Conservation (phyloP, 2,113 vertebrate species). For the Phrynocephalus versicolor region DNA sequence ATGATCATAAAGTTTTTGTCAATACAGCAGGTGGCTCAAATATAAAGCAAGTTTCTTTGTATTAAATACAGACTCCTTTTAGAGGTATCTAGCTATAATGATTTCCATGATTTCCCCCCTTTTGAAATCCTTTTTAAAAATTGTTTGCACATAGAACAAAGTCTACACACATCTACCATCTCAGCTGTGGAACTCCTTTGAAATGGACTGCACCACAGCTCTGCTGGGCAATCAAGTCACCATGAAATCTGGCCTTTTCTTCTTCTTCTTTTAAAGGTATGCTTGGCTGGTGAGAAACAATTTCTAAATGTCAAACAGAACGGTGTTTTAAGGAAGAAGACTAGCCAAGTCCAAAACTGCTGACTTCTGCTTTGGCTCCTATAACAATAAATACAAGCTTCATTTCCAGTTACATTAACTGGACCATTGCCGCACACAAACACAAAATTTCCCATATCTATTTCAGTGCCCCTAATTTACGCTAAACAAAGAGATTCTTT, state of each 20-base stretch:
- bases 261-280: background rate
- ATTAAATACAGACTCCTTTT: background rate
- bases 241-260: background rate
- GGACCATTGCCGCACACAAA: background rate
- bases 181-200: background rate
- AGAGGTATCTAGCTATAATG: background rate
- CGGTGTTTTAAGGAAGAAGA: background rate
- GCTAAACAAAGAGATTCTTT: too few relatives aligned
- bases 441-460: background rate
- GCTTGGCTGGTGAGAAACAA: constrained; percentile 5
- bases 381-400: constrained; percentile 2
- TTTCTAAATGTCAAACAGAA: constrained; percentile 8
- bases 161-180: background rate
- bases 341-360: background rate
- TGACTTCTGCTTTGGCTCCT: background rate
- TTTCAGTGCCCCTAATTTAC: background rate
- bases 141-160: background rate
- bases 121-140: background rate
- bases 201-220: background rate
- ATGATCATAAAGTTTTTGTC: background rate
- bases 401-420: background rate
- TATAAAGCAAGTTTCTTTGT: background rate
- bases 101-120: background rate
- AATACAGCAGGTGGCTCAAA: constrained; percentile 11
- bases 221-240: background rate